These are phyloP conservation scores for Brachystomella parvula DNA, from an alignment of 1,140 invertebrate genomes.

Conservation along the genomic window DNA sequence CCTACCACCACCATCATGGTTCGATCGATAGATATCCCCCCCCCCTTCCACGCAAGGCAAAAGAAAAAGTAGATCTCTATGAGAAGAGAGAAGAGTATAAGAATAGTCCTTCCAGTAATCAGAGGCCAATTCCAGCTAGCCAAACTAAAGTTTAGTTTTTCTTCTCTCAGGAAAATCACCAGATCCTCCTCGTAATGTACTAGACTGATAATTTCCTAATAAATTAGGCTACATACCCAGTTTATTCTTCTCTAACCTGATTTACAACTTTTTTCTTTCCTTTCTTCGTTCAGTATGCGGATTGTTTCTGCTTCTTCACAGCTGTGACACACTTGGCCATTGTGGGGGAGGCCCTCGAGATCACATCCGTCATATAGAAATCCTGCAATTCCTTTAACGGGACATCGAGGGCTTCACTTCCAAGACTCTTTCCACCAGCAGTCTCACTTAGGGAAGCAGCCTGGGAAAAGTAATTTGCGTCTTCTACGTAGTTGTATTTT, in stretches of 20 bases:
- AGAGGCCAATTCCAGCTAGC: not conserved
- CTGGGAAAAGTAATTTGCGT: conserved; percentile 72
- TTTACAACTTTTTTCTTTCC: conserved; percentile 7
- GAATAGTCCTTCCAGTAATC: not conserved
- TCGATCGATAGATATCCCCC: not conserved
- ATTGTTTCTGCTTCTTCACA: conserved; percentile 64
- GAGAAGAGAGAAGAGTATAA: not conserved
- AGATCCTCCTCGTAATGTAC: conserved; percentile 12
- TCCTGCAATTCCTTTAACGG: conserved; percentile 76
- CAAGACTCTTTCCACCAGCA: conserved; percentile 49
- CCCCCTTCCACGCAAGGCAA: too few relatives aligned
- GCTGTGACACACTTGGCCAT: conserved; percentile 98
- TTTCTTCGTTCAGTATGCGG: conserved; percentile 43
- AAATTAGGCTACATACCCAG: not conserved
- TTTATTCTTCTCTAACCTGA: not conserved
- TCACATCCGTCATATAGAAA: conserved; percentile 96
- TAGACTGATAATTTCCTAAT: not conserved
- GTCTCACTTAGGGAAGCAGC: conserved; percentile 55
- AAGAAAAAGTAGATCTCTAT: not conserved
- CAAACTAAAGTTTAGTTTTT: conserved; percentile 10
- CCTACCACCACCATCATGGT: not conserved
- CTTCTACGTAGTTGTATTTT: conserved; percentile 71
- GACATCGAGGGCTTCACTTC: conserved; percentile 60
- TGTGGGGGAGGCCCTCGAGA: conserved; percentile 90
- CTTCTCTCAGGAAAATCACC: not conserved